Conservation (phyloP, 2,113 vertebrate species). For the Ibidorhyncha struthersii region DNA sequence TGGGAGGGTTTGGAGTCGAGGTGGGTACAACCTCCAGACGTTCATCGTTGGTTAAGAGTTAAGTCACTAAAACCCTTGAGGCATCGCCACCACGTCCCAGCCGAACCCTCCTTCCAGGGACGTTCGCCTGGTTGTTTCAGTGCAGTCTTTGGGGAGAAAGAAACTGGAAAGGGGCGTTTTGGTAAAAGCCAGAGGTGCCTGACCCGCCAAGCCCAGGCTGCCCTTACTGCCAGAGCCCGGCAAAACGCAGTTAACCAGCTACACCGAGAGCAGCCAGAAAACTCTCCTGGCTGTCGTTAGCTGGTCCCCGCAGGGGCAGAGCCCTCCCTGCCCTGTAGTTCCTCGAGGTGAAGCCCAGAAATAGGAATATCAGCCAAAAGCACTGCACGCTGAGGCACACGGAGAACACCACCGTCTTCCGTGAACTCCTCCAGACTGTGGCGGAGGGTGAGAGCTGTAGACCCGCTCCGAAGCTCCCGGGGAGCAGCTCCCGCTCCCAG, state of each 20-base stretch:
- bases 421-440: rapidly evolving
- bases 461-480: neutral
- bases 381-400: neutral
- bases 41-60: neutral
- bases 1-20: rapidly evolving
- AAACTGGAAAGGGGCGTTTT: neutral
- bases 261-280: neutral
- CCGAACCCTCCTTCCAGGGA: neutral
- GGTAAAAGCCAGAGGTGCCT: neutral
- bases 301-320: neutral
- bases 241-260: rapidly evolving
- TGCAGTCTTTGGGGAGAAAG: neutral
- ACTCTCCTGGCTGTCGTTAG: neutral
- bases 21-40: neutral
- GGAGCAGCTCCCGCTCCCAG: neutral
- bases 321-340: neutral
- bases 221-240: neutral
- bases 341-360: neutral
- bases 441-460: neutral
- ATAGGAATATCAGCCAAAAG: neutral
- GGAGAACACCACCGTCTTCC: neutral
- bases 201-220: neutral
- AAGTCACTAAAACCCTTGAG: neutral
- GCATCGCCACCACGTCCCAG: rapidly evolving
- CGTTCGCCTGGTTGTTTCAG: rapidly evolving